Evolutionary conservation across 2,888 invertebrate genomes (phyloP).

Genomic region (Mimas tiliae): DNA sequence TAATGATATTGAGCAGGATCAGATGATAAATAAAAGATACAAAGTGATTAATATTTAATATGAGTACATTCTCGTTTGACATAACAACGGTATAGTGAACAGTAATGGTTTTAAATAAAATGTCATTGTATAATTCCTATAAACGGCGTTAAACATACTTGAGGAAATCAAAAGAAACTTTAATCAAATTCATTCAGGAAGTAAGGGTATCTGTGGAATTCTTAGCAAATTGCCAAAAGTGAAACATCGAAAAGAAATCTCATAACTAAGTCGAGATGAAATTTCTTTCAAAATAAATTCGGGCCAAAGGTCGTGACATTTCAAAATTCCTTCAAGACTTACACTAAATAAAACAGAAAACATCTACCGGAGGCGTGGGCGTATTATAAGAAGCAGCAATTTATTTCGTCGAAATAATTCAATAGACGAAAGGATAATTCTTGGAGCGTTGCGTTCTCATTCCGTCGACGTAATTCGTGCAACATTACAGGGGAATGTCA

Average conservation of each 20-base stretch:
- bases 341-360: constrained; percentile 51
- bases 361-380: constrained; percentile 31
- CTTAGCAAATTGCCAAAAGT: not conserved
- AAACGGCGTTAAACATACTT: no score
- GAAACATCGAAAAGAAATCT: not conserved
- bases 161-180: no score
- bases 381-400: constrained; percentile 51
- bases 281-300: constrained; percentile 28
- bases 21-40: not conserved
- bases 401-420: constrained; percentile 58
- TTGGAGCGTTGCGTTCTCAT: constrained; percentile 46
- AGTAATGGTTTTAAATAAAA: no score
- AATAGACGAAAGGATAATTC: constrained; percentile 59
- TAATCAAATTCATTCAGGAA: no score
- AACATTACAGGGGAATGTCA: constrained; percentile 53
- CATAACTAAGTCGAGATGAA: not conserved
- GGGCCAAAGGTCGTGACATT: constrained; percentile 30
- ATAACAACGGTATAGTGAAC: no score
- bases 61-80: no score
- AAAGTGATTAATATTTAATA: no score
- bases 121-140: no score
- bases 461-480: constrained; percentile 60
- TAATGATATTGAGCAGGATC: not conserved
- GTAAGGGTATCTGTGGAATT: not conserved
- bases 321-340: constrained; percentile 40